Evolutionary conservation across 92 coral and sea anemone species (phyloP).

Genomic region (Virgularia gustaviana): DNA sequence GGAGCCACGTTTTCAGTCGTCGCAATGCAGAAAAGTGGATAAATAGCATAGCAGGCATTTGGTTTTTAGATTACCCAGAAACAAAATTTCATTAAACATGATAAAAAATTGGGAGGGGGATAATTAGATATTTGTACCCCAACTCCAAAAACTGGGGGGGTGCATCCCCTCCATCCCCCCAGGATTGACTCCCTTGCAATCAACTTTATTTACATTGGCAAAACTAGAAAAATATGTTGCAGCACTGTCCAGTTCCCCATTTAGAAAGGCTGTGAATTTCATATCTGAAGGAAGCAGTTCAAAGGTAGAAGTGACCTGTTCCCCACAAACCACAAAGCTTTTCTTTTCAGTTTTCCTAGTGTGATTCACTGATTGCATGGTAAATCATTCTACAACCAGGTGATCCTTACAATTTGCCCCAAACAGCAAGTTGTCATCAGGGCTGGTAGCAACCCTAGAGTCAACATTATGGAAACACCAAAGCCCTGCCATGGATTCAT

Average conservation of each 20-base stretch:
- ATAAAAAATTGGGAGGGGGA: no score
- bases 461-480: conserved; percentile 60
- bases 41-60: no score
- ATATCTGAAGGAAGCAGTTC: conserved; percentile 51
- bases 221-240: conserved; percentile 46
- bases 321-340: conserved; percentile 8
- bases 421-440: conserved; percentile 52
- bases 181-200: no score
- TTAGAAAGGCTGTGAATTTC: conserved; percentile 46
- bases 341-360: conserved; percentile 22
- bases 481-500: conserved; percentile 51
- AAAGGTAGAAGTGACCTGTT: conserved; percentile 38
- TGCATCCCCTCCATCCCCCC: no score
- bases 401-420: conserved; percentile 65
- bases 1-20: not conserved
- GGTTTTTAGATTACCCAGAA: no score
- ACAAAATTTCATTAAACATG: no score
- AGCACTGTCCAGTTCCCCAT: conserved; percentile 50
- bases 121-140: no score
- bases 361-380: conserved; percentile 1
- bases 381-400: conserved; percentile 17
- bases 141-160: no score
- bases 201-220: conserved; percentile 46
- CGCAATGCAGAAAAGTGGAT: conserved; percentile 1
- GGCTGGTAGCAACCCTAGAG: conserved; percentile 40